Evolutionary conservation across 1,140 invertebrate genomes (phyloP), one percentile per base, ranked within the genome.

Genomic region (Sarcophaga peregrina): DNA sequence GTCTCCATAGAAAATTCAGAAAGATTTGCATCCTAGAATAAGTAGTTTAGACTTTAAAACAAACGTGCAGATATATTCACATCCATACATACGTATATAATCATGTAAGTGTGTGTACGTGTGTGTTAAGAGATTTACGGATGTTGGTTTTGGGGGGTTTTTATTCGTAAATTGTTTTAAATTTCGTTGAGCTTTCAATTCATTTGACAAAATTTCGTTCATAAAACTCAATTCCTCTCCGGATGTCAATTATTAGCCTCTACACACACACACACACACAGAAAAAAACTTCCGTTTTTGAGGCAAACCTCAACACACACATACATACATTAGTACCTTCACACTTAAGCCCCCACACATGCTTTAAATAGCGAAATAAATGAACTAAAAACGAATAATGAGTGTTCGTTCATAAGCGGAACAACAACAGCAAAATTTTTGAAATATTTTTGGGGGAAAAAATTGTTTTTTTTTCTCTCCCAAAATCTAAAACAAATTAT

Each of bases 201-300:
- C 17, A 68, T 68, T 68, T 68, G 62, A 68, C 62, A 68, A 68
- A 37, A 68, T 68, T 68, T 68, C 17, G 62, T 68, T 68, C 20
- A 20, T 68, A 68, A 68, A 68, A 68, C 62, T 68, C 25, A 37
- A 20, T 68, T 68, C 17, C 62, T 68, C 62, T 68, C 62, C 62
- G 62, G 62, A 68, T 68, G 62, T 68, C 62, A 68, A 68, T 68
- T 68, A 68, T 68, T 68, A 68, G 62, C 62, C 62, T 37, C 25
- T 37, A 1, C 25, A 37, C 62, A 25, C 62, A 72, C 37, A 20
- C 15, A 17, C 20, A 62, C 58, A 62, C 20, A 54, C 52, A 54
- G 4, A 62, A 9, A 13, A 76, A 52, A 78, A 50, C 75, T 48
- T 48, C 73, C 73, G 73, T 46, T 68, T 58, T 37, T 68, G n/a